Evolutionary conservation across 2,113 vertebrate species (phyloP).

Genomic region (Cisticola juncidis): DNA sequence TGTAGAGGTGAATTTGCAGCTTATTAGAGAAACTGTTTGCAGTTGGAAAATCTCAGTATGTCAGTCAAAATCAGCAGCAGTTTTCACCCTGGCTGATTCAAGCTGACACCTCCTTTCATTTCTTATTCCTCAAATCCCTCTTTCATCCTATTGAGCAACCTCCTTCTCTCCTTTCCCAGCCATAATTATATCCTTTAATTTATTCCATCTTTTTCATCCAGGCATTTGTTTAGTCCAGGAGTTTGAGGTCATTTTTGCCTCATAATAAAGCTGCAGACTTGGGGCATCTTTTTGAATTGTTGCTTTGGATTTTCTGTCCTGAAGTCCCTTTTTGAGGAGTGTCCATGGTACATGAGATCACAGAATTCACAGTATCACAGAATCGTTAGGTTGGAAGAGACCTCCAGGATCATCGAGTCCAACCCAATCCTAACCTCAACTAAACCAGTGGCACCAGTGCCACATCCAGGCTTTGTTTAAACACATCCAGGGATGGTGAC

Average conservation of each 20-base stretch:
- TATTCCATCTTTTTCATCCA: constrained; percentile 27
- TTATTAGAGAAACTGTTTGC: constrained; percentile 30
- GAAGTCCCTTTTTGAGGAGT: background rate
- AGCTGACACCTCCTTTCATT: constrained; percentile 49
- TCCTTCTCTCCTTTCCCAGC: background rate
- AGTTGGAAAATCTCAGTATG: background rate
- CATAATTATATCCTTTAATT: constrained; percentile 40
- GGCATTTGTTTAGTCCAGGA: constrained; percentile 23
- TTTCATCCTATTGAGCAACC: background rate
- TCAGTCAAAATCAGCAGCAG: constrained; percentile 36
- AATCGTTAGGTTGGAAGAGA: no score
- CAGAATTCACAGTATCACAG: no score
- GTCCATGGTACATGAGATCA: background rate
- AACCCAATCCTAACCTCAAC: no score
- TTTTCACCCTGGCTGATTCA: constrained; percentile 39
- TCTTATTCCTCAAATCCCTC: constrained; percentile 38
- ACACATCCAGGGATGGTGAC: no score
- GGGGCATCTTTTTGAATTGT: background rate
- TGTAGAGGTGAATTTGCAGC: constrained; percentile 11
- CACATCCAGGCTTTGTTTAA: no score
- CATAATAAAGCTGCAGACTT: background rate
- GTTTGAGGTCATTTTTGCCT: background rate
- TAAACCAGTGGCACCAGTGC: no score
- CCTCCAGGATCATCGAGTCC: no score
- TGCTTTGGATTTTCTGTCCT: constrained; percentile 23